These are phyloP conservation scores for Ariopsis seemanni DNA, from an alignment of 2,113 vertebrate genomes.

Conservation along the genomic window DNA sequence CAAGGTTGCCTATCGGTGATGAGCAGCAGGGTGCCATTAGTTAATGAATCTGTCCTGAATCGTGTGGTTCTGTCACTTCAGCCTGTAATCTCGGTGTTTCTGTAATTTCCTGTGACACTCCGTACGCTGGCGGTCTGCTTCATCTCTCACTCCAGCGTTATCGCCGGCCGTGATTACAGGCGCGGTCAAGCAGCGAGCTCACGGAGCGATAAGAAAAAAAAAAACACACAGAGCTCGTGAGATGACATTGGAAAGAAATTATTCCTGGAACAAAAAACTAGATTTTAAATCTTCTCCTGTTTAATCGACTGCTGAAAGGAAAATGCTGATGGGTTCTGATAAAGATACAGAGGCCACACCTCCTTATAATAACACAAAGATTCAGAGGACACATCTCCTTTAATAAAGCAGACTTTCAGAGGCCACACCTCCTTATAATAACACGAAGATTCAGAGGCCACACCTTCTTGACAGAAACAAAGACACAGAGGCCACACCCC, in stretches of 20 bases:
- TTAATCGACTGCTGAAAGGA: neutral
- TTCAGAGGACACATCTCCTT: no score
- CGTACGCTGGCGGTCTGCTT: neutral
- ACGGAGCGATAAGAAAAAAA: neutral
- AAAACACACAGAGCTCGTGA: neutral
- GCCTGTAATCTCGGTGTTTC: neutral
- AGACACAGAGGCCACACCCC: no score
- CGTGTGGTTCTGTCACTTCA: conserved; percentile 13
- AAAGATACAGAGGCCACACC: neutral
- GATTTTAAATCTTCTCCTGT: neutral
- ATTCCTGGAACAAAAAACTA: neutral
- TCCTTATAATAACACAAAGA: no score
- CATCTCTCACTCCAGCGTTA: neutral
- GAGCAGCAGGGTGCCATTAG: conserved; percentile 24
- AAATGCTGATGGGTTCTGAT: neutral
- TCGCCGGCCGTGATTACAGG: conserved; percentile 7
- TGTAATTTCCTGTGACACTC: conserved; percentile 32
- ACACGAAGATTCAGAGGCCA: no score
- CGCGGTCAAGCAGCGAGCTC: conserved; percentile 4
- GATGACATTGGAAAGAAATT: neutral
- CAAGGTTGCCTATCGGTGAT: neutral
- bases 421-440: no score
- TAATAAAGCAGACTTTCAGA: no score
- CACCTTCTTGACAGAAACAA: no score
- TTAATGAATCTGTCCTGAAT: conserved; percentile 31